Conservation (phyloP, 1,140 invertebrate genomes). For the Calephelis nemesis region DNA sequence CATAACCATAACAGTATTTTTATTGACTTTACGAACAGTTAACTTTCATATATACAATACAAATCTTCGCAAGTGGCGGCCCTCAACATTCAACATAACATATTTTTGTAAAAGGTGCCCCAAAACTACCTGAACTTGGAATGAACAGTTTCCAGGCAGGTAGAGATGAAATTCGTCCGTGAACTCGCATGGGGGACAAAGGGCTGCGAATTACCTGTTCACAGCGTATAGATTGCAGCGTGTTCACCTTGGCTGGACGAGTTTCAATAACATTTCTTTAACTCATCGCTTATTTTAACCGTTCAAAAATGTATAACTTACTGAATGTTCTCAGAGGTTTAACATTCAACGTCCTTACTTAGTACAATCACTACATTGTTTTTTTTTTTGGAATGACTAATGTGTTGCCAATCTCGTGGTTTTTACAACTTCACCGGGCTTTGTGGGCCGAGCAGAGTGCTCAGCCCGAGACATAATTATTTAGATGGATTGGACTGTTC, state of each 20-base stretch:
- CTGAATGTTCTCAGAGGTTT: neutral
- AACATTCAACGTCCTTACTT: neutral
- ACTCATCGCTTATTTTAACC: constrained; percentile 13
- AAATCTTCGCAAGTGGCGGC: no score
- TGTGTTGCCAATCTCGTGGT: no score
- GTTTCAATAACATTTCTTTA: constrained; percentile 43
- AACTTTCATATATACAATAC: no score
- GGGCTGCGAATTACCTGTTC: constrained; percentile 63
- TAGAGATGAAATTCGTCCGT: constrained; percentile 42
- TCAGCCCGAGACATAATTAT: no score
- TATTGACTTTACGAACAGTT: no score
- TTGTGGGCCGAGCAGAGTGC: no score
- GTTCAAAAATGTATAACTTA: neutral
- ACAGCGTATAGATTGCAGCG: constrained; percentile 53
- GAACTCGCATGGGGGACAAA: constrained; percentile 65
- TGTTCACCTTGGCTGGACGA: constrained; percentile 62
- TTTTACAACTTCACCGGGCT: no score
- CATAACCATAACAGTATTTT: no score
- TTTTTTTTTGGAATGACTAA: no score
- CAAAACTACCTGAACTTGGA: constrained; percentile 5
- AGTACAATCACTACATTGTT: no score
- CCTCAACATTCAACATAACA: neutral
- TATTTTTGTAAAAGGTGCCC: neutral
- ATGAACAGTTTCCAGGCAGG: constrained; percentile 10
- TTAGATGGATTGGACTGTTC: no score